These are phyloP conservation scores for Oncorhynchus nerka DNA, from an alignment of 2,113 vertebrate genomes.

Conservation along the genomic window DNA sequence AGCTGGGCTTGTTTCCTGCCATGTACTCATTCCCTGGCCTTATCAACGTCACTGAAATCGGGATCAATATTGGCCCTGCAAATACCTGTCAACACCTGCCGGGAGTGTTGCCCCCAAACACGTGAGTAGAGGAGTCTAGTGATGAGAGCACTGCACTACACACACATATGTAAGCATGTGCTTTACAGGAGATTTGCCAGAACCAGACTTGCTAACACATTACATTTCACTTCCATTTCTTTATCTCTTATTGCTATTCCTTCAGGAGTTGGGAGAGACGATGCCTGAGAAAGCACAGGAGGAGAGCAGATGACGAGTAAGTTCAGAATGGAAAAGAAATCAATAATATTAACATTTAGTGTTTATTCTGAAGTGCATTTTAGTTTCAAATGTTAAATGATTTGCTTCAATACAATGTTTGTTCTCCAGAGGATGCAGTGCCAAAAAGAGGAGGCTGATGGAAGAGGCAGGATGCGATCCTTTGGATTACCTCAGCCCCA, in stretches of 20 bases:
- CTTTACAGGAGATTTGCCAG: neutral
- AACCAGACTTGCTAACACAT: neutral
- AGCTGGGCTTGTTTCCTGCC: conserved; percentile 59
- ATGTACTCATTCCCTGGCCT: conserved; percentile 65
- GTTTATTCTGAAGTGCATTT: neutral
- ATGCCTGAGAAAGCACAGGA: conserved; percentile 71
- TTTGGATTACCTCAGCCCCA: conserved; percentile 18
- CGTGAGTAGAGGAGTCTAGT: neutral
- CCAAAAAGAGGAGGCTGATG: conserved; percentile 71
- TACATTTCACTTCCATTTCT: neutral
- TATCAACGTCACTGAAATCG: conserved; percentile 52
- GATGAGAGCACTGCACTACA: neutral
- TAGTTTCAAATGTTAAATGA: neutral
- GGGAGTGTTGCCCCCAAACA: neutral
- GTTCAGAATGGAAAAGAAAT: conserved; percentile 10
- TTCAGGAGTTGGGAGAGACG: conserved; percentile 72
- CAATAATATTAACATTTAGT: neutral
- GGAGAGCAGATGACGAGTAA: conserved; percentile 73
- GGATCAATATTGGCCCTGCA: conserved; percentile 51
- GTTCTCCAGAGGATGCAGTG: conserved; percentile 64
- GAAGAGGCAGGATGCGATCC: conserved; percentile 45
- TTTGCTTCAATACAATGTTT: neutral
- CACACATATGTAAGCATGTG: neutral
- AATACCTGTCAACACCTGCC: conserved; percentile 39
- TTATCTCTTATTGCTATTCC: neutral